Evolutionary conservation across 2,113 vertebrate species (phyloP), one percentile per base, ranked within the genome.

Genomic region (Boleophthalmus pectinirostris): DNA sequence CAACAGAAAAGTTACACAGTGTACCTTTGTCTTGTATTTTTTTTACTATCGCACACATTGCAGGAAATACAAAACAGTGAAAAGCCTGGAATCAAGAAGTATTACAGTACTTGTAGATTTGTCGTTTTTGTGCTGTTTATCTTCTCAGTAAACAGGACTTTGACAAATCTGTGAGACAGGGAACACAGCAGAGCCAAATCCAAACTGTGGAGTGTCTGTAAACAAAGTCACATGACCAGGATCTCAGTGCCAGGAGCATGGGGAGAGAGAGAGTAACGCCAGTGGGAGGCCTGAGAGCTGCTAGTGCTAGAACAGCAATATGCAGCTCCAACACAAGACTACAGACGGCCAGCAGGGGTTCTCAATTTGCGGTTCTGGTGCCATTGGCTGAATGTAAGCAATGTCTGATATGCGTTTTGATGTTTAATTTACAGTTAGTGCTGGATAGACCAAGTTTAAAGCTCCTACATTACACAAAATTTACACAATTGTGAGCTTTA

Each of bases 201-300:
- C 61, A 38, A 43, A 38, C 33, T 43, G 61, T n/a, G 33, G 33
- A 64, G 18, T 1, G 33, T 35, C 61, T n/a, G 33, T 43, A 64
- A 64, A 64, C 61, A 43, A 21, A 64, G 61, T 64, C 61, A 64
- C 61, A n/a, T 64, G 61, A 43, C 58, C 16, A 8, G 18, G 33
- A 10, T 38, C 9, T n/a, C 33, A n/a, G 14, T n/a, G 61, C 61
- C 61, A 64, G 61, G 61, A 64, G 33, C 61, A 8, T 12, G 29
- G 38, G 38, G 61, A 38, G 61, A 4, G 29, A n/a, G 61, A 11
- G 61, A 38, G 61, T 64, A 64, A 38, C 61, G 7, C 33, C 16
- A n/a, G 61, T 43, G 61, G 61, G 29, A 64, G 61, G 61, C 2
- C 61, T 21, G 61, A 12, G 61, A 43, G 61, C 61, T 38, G 61